These are phyloP conservation scores for Zele albiditarsus DNA, from an alignment of 2,888 invertebrate genomes.

Conservation along the genomic window DNA sequence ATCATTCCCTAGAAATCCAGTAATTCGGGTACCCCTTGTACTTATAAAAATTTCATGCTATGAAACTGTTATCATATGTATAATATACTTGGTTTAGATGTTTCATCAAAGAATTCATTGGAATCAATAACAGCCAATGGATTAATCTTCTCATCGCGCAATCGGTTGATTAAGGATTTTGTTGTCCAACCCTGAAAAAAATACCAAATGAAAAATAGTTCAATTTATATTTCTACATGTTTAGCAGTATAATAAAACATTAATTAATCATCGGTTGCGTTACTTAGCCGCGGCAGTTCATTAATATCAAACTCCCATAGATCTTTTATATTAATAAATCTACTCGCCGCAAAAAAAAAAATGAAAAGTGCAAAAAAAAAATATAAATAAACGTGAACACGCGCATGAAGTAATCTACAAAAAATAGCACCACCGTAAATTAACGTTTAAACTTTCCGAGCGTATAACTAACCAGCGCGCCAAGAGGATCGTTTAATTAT, in stretches of 20 bases:
- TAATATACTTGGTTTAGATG: constrained; percentile 49
- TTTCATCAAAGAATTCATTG: constrained; percentile 60
- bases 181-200: constrained; percentile 62
- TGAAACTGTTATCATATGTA: constrained; percentile 5
- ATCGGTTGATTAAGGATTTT: constrained; percentile 56
- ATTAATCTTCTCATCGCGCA: constrained; percentile 49
- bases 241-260: not conserved
- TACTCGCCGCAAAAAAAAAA: not conserved
- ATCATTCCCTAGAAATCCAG: too few species aligned
- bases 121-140: constrained; percentile 52
- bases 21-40: too few species aligned
- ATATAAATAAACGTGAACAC: not conserved
- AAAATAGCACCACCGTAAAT: constrained; percentile 54
- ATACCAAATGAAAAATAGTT: not conserved
- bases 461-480: constrained; percentile 36
- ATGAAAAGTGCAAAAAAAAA: not conserved
- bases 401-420: constrained; percentile 13
- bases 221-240: not conserved
- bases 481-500: constrained; percentile 58
- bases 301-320: not conserved
- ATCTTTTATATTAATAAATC: not conserved
- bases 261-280: not conserved
- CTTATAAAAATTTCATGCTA: too few species aligned
- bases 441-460: constrained; percentile 58
- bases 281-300: not conserved